Conservation (phyloP, 2,888 invertebrate genomes). For the Furcula furcula region DNA sequence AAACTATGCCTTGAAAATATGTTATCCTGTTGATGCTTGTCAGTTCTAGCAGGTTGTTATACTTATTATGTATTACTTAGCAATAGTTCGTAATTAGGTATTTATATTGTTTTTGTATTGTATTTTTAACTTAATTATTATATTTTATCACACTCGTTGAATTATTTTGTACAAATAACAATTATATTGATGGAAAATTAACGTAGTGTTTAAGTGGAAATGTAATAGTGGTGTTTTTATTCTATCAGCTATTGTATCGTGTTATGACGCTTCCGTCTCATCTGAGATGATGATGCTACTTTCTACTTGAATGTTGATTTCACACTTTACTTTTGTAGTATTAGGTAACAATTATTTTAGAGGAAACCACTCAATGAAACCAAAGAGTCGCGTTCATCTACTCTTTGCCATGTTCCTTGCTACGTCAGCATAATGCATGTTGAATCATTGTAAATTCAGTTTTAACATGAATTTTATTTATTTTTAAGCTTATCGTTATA, state of each 20-base stretch:
- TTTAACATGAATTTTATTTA: conserved; percentile 68
- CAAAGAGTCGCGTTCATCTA: conserved; percentile 72
- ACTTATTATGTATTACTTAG: conserved; percentile 51
- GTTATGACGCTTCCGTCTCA: conserved; percentile 29
- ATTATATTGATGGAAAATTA: conserved; percentile 68
- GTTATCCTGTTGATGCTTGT: conserved; percentile 44
- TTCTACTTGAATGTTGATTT: conserved; percentile 25
- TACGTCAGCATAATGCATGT: conserved; percentile 51
- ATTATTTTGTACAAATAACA: conserved; percentile 81
- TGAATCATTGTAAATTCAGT: conserved; percentile 47
- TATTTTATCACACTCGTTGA: conserved; percentile 78
- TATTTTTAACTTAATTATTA: conserved; percentile 69
- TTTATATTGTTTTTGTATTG: conserved; percentile 73
- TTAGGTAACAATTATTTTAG: conserved; percentile 35
- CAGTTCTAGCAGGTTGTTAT: conserved; percentile 49
- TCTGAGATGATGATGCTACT: conserved; percentile 22
- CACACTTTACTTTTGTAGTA: conserved; percentile 6
- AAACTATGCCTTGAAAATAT: conserved; percentile 42
- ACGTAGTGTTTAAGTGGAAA: conserved; percentile 60
- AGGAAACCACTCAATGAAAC: conserved; percentile 57
- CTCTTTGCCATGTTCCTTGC: conserved; percentile 71
- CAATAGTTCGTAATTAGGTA: conserved; percentile 49
- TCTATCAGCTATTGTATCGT: conserved; percentile 18
- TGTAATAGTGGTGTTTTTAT: conserved; percentile 32
- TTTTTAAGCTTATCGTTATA: conserved; percentile 74